These are phyloP conservation scores for Australoheros scitulus DNA, from an alignment of 2,113 vertebrate genomes.

Conservation along the genomic window DNA sequence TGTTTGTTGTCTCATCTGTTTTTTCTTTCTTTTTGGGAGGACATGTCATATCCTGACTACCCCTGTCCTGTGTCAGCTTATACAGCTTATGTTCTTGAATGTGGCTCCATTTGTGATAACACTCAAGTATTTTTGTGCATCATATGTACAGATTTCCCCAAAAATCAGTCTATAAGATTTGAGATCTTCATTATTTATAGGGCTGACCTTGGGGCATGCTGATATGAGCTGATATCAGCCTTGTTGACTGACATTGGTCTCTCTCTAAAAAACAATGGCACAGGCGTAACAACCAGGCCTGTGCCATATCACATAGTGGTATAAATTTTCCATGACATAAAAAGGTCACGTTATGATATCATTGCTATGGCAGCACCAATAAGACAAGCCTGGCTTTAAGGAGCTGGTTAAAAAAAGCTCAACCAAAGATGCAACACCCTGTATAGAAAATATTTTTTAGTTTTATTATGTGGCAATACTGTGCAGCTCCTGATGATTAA, in stretches of 20 bases:
- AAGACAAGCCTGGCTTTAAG: too few species aligned
- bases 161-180: background rate
- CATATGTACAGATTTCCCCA: background rate
- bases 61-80: background rate
- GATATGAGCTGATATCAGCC: background rate
- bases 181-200: background rate
- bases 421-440: too few species aligned
- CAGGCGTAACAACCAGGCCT: background rate
- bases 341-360: too few species aligned
- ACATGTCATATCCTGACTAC: background rate
- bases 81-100: background rate
- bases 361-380: too few species aligned
- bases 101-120: background rate
- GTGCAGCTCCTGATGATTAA: too few species aligned
- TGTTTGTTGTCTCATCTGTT: background rate
- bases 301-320: background rate
- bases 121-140: background rate
- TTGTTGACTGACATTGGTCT: background rate
- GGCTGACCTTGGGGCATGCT: background rate
- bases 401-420: too few species aligned
- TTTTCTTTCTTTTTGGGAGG: background rate
- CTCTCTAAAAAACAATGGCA: background rate
- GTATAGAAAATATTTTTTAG: too few species aligned
- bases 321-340: too few species aligned
- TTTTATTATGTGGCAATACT: too few species aligned